Evolutionary conservation across 2,888 invertebrate genomes (phyloP), one percentile per base, ranked within the genome.

Genomic region (Galerucella pusilla): DNA sequence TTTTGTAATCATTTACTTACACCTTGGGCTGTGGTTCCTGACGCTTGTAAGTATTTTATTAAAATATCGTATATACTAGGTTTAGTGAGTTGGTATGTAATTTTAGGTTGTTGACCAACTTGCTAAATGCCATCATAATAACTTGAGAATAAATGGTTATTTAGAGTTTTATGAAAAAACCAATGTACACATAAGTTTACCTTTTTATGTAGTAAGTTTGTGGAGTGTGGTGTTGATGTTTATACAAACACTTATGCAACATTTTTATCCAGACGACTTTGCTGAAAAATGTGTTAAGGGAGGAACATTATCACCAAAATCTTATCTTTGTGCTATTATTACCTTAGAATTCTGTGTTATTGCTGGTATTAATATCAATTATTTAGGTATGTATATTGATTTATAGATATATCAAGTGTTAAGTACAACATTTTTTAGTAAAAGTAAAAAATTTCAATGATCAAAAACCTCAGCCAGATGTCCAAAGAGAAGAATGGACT

Each of bases 101-200:
- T 67, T 85, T 25, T 81, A 92, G 92, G 80, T 91, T 35, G 86
- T 91, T 73, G 91, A 93, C 86, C 90, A 91, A 82, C 84, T 91
- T 67, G 87, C 91, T 0, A 91, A 91, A 83, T 86, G 86, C 49
- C 90, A 89, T 81, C 93, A 93, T 82, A 90, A 92, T 76, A 87
- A 89, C 77, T 84, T 93, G 59, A 88, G 92, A 74, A 87, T 93
- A 77, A 90, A 90, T 82, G 93, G 93, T 2, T 93, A 93, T 82
- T 88, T 93, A 74, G 92, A 93, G 69, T 93, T 93, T 83, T 91
- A 93, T 84, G 90, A 92, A 75, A 89, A 90, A 10, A 92, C 91
- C 0, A 89, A 90, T 79, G 88, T 89, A 73, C 91, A 91, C 70
- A 90, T 91, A 80, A 89, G 91, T 71, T 86, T 92, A 16, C 92